A percentile compares a stretch with the other conserved stretches of the same genome.
These are phyloP conservation scores for Drosophila repleta DNA, from an alignment of 1,140 invertebrate genomes.

Conservation along the genomic window DNA sequence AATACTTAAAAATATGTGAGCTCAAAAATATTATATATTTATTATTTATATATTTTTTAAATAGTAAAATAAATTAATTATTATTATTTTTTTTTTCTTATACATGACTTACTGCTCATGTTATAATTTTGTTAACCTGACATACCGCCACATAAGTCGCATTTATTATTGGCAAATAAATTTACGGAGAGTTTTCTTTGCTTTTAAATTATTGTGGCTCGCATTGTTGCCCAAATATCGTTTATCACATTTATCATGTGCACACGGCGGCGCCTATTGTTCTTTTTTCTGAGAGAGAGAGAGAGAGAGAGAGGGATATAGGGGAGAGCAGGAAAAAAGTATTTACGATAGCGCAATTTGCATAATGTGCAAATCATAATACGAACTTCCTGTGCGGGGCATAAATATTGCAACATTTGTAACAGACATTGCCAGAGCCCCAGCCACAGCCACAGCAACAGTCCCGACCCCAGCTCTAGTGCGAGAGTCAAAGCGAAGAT, in stretches of 20 bases:
- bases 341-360: slow-evolving; percentile 80
- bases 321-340: slow-evolving; percentile 44
- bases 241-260: slow-evolving; percentile 77
- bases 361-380: slow-evolving; percentile 82
- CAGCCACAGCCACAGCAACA: slow-evolving; percentile 13
- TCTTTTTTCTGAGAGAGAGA: slow-evolving; percentile 20
- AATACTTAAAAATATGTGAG: too few relatives aligned
- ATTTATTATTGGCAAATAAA: slow-evolving; percentile 45
- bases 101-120: not conserved
- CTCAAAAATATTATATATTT: too few relatives aligned
- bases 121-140: not conserved
- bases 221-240: slow-evolving; percentile 69
- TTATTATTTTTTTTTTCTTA: too few relatives aligned
- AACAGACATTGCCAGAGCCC: slow-evolving; percentile 65
- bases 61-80: too few relatives aligned
- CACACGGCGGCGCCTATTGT: slow-evolving; percentile 55
- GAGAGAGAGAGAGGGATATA: not conserved
- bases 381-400: slow-evolving; percentile 63
- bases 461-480: not conserved
- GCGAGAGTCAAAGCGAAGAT: slow-evolving; percentile 24
- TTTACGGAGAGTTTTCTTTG: slow-evolving; percentile 9
- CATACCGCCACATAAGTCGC: slow-evolving; percentile 28
- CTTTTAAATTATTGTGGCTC: slow-evolving; percentile 54
- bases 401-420: slow-evolving; percentile 82
- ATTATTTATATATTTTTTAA: too few relatives aligned